Evolutionary conservation across 2,113 vertebrate species (phyloP).

Genomic region (Eulemur rufifrons): DNA sequence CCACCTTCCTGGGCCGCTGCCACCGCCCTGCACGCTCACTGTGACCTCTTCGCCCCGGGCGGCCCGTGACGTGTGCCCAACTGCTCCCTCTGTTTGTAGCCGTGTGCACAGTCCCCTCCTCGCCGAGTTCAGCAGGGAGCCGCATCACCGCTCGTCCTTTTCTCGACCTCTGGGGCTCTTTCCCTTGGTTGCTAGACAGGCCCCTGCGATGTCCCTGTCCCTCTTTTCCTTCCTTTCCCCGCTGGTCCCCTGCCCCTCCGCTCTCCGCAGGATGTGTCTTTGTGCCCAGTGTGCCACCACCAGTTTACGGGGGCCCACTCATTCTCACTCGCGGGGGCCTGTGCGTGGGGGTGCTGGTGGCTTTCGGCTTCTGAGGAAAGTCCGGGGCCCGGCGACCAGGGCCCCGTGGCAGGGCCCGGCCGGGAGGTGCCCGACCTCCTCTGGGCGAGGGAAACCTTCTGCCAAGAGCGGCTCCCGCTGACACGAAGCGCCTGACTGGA

Average conservation of each 20-base stretch:
- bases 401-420: neutral
- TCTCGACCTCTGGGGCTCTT: accelerated
- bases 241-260: neutral
- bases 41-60: accelerated
- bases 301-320: neutral
- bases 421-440: accelerated
- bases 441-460: neutral
- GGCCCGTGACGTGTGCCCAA: accelerated
- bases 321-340: neutral
- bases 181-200: neutral
- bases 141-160: accelerated
- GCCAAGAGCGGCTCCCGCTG: accelerated
- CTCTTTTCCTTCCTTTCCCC: neutral
- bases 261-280: neutral
- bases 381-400: accelerated
- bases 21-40: accelerated
- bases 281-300: accelerated
- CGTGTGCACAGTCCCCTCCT: accelerated
- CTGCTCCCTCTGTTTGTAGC: accelerated
- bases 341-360: accelerated
- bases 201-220: accelerated
- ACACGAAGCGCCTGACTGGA: neutral
- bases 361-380: neutral
- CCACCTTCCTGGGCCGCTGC: neutral
- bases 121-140: accelerated